Conservation (phyloP, 2,888 invertebrate genomes). For the Chrysotoxum bicinctum region DNA sequence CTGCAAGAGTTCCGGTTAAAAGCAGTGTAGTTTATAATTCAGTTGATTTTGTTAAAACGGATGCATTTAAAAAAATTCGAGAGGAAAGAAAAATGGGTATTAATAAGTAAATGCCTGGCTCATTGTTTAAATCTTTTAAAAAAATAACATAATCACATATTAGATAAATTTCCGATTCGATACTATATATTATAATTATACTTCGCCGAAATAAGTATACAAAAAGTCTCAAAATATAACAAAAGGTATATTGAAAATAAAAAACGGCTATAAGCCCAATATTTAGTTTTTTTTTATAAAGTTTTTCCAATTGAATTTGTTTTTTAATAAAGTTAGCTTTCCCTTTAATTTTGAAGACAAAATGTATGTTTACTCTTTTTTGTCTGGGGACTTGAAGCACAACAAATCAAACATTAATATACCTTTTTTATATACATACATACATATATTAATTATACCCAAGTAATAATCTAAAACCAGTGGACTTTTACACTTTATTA, state of each 20-base stretch:
- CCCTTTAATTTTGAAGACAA: too few species aligned
- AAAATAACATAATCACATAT: slow-evolving; percentile 15
- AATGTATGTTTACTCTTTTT: neutral
- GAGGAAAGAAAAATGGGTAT: slow-evolving; percentile 84
- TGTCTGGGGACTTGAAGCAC: neutral
- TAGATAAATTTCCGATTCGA: slow-evolving; percentile 19
- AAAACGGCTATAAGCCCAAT: too few species aligned
- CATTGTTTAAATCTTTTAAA: neutral
- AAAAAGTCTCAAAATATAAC: too few species aligned
- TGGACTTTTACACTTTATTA: slow-evolving; percentile 14
- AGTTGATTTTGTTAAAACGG: slow-evolving; percentile 96
- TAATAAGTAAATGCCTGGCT: slow-evolving; percentile 37
- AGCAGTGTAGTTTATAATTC: slow-evolving; percentile 90
- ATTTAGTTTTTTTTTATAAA: too few species aligned
- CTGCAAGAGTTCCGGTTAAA: slow-evolving; percentile 81
- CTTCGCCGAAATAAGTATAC: neutral
- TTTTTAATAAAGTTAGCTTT: too few species aligned
- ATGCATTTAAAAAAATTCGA: slow-evolving; percentile 93
- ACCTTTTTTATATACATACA: neutral
- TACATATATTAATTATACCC: neutral
- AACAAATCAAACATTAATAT: neutral
- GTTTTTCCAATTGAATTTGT: too few species aligned
- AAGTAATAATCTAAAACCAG: neutral
- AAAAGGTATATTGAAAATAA: neutral
- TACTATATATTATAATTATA: neutral